Evolutionary conservation across 1,140 invertebrate species (phyloP), one percentile per base, ranked within the genome.

Genomic region (Sycophaga agraensis): DNA sequence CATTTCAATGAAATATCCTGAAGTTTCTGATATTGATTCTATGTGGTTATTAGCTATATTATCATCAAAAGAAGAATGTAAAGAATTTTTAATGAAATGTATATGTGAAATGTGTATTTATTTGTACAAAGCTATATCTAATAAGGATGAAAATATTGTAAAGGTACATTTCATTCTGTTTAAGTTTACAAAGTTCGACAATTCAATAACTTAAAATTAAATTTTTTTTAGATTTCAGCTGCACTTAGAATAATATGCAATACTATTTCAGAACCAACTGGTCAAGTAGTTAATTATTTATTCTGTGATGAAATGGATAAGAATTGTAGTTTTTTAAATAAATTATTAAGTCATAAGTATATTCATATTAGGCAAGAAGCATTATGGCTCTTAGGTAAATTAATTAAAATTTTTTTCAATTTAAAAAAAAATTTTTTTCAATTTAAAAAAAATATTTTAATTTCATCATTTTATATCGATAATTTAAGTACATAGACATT

Each of bases 311-410:
- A 66, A n/a, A 71, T 68, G 63, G 68, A 72, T 49, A 48, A 48
- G 26, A 49, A 66, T 43, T 63, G 63, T 35, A 55, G 66, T 65
- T 63, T 75, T 14, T 59, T 73, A 1, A 59, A 67, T 26, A 64
- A 54, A 65, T 63, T 80, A 49, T 66, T 79, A 28, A 63, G 57
- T 14, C 70, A 75, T 66, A 59, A 66, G 34, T 67, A 73, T 39
- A 37, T 66, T 42, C 70, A 78, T 21, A 59, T 79, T 12, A 73
- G 71, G 63, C 76, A 69, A 66, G 76, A 80, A 69, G 72, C 75
- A 35, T 40, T 79, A 0, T 79, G 77, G 76, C 59, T 80, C 4
- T 60, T 79, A 62, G 77, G 77, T 78, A 73, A 53, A 14, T 64
- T n/a, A n/a, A 60, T 43, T 9, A 28, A 39, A 17, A n/a, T n/a